phyloP scores from a whole-genome alignment of 2,797 vertebrate species.

The Diceros bicornis region DNA sequence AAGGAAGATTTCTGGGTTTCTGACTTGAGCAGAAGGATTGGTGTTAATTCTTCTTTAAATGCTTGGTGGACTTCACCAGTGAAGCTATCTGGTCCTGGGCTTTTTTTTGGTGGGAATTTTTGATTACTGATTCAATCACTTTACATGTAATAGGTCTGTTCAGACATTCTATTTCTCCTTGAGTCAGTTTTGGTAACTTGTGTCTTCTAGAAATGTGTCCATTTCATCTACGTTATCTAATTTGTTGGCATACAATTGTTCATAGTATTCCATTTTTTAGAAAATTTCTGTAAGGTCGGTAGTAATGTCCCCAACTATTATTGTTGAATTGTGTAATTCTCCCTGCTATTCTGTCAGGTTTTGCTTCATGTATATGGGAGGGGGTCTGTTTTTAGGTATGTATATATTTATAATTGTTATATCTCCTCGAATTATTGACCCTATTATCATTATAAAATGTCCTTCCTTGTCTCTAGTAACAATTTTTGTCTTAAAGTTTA shows the following conservation, averaged over 20 bases:
- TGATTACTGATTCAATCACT: constrained; percentile 1
- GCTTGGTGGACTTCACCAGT: background rate
- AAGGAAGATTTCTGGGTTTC: constrained; percentile 17
- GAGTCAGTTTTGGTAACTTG: constrained; percentile 4
- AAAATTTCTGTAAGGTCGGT: background rate
- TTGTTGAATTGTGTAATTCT: constrained; percentile 57
- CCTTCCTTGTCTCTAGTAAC: background rate
- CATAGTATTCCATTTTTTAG: background rate
- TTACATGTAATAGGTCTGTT: background rate
- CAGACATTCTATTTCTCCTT: background rate
- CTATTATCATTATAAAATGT: constrained; percentile 34
- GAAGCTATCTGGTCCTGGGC: background rate
- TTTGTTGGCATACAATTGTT: background rate
- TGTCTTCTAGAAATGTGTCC: background rate
- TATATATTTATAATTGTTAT: constrained; percentile 51
- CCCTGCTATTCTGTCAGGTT: constrained; percentile 16
- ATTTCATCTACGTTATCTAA: constrained; percentile 3
- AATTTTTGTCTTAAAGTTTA: constrained; percentile 57
- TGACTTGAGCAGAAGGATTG: background rate
- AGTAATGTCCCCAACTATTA: background rate
- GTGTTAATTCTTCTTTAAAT: constrained; percentile 19
- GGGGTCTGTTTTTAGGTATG: constrained; percentile 22
- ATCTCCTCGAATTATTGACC: constrained; percentile 43
- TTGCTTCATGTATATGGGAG: constrained; percentile 7
- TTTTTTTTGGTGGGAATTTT: background rate